Percentiles rank a stretch among this genome's conserved stretches.
These are phyloP conservation scores for Alosa alosa DNA, from an alignment of 2,113 vertebrate genomes.

Conservation along the genomic window DNA sequence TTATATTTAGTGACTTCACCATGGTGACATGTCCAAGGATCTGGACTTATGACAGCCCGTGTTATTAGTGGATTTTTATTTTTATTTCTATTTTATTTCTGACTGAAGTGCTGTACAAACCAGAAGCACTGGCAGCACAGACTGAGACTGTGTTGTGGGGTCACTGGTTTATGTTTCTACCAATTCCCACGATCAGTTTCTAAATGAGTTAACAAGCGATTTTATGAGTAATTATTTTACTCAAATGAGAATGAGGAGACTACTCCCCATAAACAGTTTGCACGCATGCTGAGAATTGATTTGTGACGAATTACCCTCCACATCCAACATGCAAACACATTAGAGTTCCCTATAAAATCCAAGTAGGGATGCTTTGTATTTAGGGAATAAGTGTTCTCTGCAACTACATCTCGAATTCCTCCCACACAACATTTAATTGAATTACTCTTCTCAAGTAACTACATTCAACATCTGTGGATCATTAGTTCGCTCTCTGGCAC, in stretches of 20 bases:
- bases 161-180: neutral
- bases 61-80: neutral
- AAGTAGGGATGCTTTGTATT: neutral
- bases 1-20: conserved; percentile 29
- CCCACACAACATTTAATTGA: neutral
- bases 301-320: neutral
- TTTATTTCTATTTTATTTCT: neutral
- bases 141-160: neutral
- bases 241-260: too few relatives aligned
- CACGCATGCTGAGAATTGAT: neutral
- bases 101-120: neutral
- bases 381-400: neutral
- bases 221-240: neutral
- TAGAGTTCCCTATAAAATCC: neutral
- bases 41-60: neutral
- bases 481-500: neutral
- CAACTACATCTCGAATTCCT: neutral
- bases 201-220: neutral
- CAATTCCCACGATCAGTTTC: neutral
- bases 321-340: neutral
- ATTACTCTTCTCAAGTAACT: neutral
- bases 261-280: neutral
- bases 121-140: neutral
- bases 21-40: neutral
- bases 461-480: neutral